These are phyloP conservation scores for Platycheirus albimanus DNA, from an alignment of 2,888 invertebrate species.

Conservation along the genomic window DNA sequence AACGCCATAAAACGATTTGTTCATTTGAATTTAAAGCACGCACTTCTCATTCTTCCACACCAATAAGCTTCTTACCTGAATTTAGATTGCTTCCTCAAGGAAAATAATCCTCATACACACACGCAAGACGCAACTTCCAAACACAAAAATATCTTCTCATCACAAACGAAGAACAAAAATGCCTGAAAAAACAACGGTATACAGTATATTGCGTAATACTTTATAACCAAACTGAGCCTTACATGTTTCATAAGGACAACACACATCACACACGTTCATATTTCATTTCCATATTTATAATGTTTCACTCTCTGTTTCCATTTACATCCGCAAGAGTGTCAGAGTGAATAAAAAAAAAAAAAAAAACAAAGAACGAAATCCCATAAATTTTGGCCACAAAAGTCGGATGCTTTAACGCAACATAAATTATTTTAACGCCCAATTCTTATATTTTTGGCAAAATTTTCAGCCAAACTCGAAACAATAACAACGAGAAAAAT, in stretches of 20 bases:
- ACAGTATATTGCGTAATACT: neutral
- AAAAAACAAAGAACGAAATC: constrained; percentile 32
- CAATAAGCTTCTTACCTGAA: constrained; percentile 13
- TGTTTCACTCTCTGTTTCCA: constrained; percentile 62
- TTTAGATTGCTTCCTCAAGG: constrained; percentile 32
- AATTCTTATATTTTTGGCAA: constrained; percentile 19
- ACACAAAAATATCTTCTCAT: neutral
- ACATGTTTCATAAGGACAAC: constrained; percentile 37
- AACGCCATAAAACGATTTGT: constrained; percentile 23
- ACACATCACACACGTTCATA: constrained; percentile 54
- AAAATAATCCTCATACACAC: neutral
- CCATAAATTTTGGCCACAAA: constrained; percentile 67
- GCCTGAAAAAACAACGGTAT: neutral
- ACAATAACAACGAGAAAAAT: neutral
- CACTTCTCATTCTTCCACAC: neutral
- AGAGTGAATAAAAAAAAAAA: constrained; percentile 61
- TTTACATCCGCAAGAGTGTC: constrained; percentile 61
- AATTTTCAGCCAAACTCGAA: constrained; percentile 18
- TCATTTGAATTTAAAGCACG: constrained; percentile 45
- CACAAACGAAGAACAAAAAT: neutral
- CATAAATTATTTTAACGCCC: constrained; percentile 71
- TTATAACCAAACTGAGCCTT: neutral
- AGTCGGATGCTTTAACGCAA: constrained; percentile 72
- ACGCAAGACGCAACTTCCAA: neutral
- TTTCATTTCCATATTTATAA: constrained; percentile 56